Base-by-base conservation (phyloP, 2,888 invertebrate genomes). In the Tipula unca region DNA sequence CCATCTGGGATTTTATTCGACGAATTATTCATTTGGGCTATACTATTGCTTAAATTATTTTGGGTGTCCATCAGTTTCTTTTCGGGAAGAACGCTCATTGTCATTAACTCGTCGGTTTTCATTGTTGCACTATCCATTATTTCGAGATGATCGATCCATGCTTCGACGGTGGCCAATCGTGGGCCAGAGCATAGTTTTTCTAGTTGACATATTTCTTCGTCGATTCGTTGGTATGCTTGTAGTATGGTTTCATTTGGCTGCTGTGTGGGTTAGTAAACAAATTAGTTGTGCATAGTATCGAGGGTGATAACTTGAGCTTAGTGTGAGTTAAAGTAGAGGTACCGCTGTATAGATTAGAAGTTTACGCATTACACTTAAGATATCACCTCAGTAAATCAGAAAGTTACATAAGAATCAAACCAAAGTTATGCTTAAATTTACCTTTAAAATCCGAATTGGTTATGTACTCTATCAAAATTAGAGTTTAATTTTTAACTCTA, bases 81-180 rank as follows among this genome's bases (percentile, higher is more conserved):
- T n/a, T 83, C 83, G 29, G 83, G 35, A 1, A 83, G n/a, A 5
- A 35, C n/a, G n/a, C 35, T 35, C 14, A 14, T 32, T 83, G 35
- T 32, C 83, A 83, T 32, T 0, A 83, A n/a, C 17, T 83, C 83
- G n/a, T 83, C 83, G n/a, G 83, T 29, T 83, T 32, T 83, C 35
- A 42, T 39, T 29, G 54, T 85, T 29, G 5, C 48, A 32, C 29
- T 48, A 8, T 48, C 48, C 29, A 85, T 48, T 29, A 29, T 86
- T 86, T 89, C 89, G 25, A 91, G 87, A 87, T 90, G 90, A 35
- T 90, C 90, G 17, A 91, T 88, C 91, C 91, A 91, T 3, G 90
- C 90, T 82, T 91, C 90, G 39, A 88, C 89, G 1, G 91, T 91
- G 82, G 90, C 90, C 88, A 90, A 86, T 4, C 90, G 88, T 6